These are phyloP conservation scores for Lissocephala sabroskyi DNA, from an alignment of 2,888 invertebrate species.

Conservation along the genomic window DNA sequence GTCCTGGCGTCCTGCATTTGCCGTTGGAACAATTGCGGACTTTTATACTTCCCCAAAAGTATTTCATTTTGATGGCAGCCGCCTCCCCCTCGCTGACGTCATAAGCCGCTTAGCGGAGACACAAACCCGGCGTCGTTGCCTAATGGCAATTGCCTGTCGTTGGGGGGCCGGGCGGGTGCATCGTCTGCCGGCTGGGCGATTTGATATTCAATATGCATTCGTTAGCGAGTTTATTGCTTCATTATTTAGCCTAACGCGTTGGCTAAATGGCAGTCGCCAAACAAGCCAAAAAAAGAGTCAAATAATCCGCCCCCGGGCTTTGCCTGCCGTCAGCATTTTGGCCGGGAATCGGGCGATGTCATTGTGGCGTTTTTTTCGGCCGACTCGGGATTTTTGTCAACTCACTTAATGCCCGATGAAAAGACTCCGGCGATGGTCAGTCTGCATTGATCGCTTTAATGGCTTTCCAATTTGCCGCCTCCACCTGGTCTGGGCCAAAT, in stretches of 20 bases:
- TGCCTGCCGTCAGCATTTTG: too few relatives aligned
- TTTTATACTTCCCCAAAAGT: slow-evolving; percentile 38
- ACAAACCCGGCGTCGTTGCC: not conserved
- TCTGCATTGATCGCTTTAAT: too few relatives aligned
- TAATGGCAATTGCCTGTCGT: not conserved
- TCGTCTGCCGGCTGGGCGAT: too few relatives aligned
- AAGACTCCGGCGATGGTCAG: too few relatives aligned
- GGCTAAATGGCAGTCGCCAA: slow-evolving; percentile 32
- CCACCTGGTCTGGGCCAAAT: too few relatives aligned
- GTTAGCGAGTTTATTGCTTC: slow-evolving; percentile 39
- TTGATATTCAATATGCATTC: slow-evolving; percentile 48
- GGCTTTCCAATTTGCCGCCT: too few relatives aligned
- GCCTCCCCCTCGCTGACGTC: slow-evolving; percentile 9
- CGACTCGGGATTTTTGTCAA: too few relatives aligned
- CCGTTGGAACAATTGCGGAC: slow-evolving; percentile 15
- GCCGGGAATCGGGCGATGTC: not conserved
- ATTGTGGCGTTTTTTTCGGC: too few relatives aligned
- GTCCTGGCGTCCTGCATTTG: too few relatives aligned
- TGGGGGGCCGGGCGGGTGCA: not conserved
- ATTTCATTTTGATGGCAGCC: not conserved
- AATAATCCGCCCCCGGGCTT: too few relatives aligned
- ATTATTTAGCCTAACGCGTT: slow-evolving; percentile 38
- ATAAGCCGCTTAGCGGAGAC: slow-evolving; percentile 24
- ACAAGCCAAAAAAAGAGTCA: slow-evolving; percentile 1
- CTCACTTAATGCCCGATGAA: too few relatives aligned